Percentiles rank a stretch among this genome's conserved stretches.
Conservation (phyloP, 2,888 invertebrate species). For the Lymantria monacha region DNA sequence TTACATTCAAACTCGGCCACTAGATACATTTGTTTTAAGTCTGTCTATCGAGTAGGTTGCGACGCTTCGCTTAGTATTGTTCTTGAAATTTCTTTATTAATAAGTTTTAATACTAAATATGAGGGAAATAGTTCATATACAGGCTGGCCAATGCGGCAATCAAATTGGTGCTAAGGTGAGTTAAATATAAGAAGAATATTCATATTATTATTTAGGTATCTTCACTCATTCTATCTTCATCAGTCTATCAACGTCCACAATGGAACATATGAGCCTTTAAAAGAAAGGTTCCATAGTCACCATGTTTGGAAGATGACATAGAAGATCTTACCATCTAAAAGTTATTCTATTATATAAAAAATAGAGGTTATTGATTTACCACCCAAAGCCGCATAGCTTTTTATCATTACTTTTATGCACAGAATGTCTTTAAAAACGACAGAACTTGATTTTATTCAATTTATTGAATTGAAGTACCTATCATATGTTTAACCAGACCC, state of each 20-base stretch:
- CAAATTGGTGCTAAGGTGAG: constrained; percentile 77
- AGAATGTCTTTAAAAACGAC: no score
- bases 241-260: not conserved
- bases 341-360: no score
- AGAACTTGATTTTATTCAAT: no score
- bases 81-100: constrained; percentile 23
- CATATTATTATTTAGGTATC: not conserved
- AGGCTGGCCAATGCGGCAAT: constrained; percentile 90
- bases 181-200: not conserved
- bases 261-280: no score
- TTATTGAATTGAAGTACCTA: no score
- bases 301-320: no score
- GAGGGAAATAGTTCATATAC: constrained; percentile 92
- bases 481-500: no score
- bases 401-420: no score
- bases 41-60: constrained; percentile 57
- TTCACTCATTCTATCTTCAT: not conserved
- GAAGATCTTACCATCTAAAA: no score
- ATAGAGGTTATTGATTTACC: no score
- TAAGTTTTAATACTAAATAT: constrained; percentile 65
- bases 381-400: no score
- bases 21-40: constrained; percentile 57
- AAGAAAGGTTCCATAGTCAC: no score
- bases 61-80: constrained; percentile 30
- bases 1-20: constrained; percentile 8